Evolutionary conservation across 2,113 vertebrate genomes (phyloP), one percentile per base, ranked within the genome.

Genomic region (Sciurus niger): DNA sequence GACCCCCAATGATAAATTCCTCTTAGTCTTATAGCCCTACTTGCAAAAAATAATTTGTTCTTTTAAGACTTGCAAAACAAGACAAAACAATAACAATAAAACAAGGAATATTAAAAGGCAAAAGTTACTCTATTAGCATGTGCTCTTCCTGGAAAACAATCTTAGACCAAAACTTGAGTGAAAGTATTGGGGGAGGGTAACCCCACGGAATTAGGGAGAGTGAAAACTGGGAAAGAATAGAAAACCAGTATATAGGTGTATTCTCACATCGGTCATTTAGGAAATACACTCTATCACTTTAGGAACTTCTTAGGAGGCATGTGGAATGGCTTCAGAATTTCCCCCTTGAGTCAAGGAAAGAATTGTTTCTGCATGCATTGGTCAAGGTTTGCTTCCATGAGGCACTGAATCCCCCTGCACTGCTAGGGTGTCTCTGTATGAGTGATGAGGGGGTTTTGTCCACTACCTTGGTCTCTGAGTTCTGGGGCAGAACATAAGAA

Each of bases 1-100:
- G 32, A 88, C 78, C 90, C 16, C 43, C 34, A 93, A n/a, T 63
- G 76, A 37, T 46, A 80, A 32, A 76, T 96, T 94, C 65, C 40
- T 78, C 48, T 96, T 80, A 55, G 17, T 70, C 72, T 74, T 94
- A 32, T 46, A 80, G 43, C 13, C 85, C 10, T 58, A 32, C 34
- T 85, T 92, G 18, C 25, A 94, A 58, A 13, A 96, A 89, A 72
- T 65, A 12, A 63, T 72, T 77, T 37, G 37, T 37, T 74, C 55
- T 79, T 96, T 92, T 89, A 53, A 70, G 4, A 90, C 77, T 53
- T n/a, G 40, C 72, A 73, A 76, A 37, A 48, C 55, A 58, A 60
- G 24, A 70, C 18, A 77, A 77, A 74, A 68, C 30, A 68, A 34
- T 58, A 68, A 18, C 16, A 51, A 53, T 9, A 53, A 73, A 73